Evolutionary conservation across 2,888 invertebrate genomes (phyloP), one percentile per base, ranked within the genome.

Genomic region (Chrysomela aeneicollis): DNA sequence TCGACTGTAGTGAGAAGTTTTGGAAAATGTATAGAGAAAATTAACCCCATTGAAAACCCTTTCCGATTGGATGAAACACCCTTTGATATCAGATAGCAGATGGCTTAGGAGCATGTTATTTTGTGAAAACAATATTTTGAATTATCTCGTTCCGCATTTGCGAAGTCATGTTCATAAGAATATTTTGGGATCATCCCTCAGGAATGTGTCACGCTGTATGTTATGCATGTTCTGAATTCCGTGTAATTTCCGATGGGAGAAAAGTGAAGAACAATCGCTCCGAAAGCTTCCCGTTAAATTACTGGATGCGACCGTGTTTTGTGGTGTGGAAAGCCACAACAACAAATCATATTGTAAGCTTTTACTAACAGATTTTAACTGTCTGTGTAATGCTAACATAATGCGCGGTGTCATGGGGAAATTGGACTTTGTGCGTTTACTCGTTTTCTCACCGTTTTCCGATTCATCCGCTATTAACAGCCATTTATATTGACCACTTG

Each of bases 281-380:
- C 42, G 49, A 66, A 47, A 64, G 67, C 54, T 61, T 68, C 63
- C 53, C 66, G 68, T 64, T 63, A 71, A 70, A 74, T 73, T 76
- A 76, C 75, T 76, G 74, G 74, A 76, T 69, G 70, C 70, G 72
- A 65, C 67, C 68, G 71, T 73, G 78, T 81, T 80, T 77, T 81
- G 82, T 76, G 81, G 81, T 77, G 70, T 71, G 74, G 76, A 76
- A 78, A 79, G 78, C 82, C 82, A 78, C 81, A 82, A 81, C 76
- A 81, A 82, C 81, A 82, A 82, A 82, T 82, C 82, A 82, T 80
- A 78, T 26, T 79, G 79, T 81, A 81, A 82, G 81, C 81, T 81
- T 82, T 81, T 81, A 80, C 81, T 81, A 81, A 82, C 82, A 81
- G 82, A 82, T 82, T 82, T 81, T 82, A 82, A 82, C 81, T 81